phyloP scores from a whole-genome alignment of 2,888 invertebrate genomes.

The Smittia aterrima region DNA sequence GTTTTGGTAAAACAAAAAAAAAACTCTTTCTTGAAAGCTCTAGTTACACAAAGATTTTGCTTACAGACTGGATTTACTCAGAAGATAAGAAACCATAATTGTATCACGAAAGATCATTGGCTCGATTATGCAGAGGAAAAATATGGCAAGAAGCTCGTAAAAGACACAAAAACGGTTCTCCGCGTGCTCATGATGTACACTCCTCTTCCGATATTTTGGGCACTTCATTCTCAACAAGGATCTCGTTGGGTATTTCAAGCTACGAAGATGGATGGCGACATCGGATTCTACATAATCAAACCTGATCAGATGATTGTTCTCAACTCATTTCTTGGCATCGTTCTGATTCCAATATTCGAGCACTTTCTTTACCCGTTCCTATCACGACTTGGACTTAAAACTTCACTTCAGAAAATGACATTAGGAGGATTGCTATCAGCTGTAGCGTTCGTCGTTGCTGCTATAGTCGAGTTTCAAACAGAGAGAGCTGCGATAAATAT shows the following conservation, averaged over 20 bases:
- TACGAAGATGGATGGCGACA: slow-evolving; percentile 77
- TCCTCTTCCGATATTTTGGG: slow-evolving; percentile 61
- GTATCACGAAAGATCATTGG: slow-evolving; percentile 32
- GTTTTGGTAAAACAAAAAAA: slow-evolving; percentile 16
- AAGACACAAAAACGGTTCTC: slow-evolving; percentile 55
- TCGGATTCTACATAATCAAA: slow-evolving; percentile 71
- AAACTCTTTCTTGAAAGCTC: too few species aligned
- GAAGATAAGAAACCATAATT: background rate
- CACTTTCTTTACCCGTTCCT: slow-evolving; percentile 76
- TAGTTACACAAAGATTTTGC: background rate
- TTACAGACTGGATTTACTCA: background rate
- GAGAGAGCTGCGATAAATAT: background rate
- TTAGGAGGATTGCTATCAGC: slow-evolving; percentile 85
- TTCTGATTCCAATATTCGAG: slow-evolving; percentile 83
- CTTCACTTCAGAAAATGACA: slow-evolving; percentile 81
- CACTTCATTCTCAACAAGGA: slow-evolving; percentile 59
- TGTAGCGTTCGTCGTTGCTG: slow-evolving; percentile 82
- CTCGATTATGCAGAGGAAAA: slow-evolving; percentile 41
- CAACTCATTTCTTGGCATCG: slow-evolving; percentile 80
- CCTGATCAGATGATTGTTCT: slow-evolving; percentile 96
- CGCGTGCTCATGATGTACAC: slow-evolving; percentile 56
- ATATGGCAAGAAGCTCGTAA: slow-evolving; percentile 35
- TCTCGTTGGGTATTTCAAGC: slow-evolving; percentile 62
- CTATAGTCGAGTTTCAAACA: slow-evolving; percentile 63
- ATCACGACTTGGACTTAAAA: slow-evolving; percentile 64